Evolutionary conservation across 2,113 vertebrate species (phyloP).

Genomic region (Petromus typicus): DNA sequence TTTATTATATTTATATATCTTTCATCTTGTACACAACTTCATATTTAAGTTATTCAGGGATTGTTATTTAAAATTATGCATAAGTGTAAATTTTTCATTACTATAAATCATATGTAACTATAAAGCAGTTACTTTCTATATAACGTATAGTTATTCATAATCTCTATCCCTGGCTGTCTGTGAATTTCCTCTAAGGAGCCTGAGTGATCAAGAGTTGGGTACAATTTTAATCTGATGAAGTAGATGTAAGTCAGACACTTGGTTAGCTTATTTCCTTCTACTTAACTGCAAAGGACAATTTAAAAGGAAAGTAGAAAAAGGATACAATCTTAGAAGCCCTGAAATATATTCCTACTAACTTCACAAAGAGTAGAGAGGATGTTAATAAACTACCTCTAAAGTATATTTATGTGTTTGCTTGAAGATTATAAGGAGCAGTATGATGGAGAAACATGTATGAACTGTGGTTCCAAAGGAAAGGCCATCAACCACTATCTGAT

Average conservation of each 20-base stretch:
- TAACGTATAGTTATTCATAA: not conserved
- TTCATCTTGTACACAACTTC: not conserved
- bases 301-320: constrained; percentile 36
- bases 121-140: not conserved
- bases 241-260: not conserved
- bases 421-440: not conserved
- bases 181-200: not conserved
- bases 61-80: not conserved
- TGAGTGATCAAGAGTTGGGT: not conserved
- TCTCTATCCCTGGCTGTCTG: not conserved
- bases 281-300: constrained; percentile 48
- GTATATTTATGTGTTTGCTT: constrained; percentile 23
- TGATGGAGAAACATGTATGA: constrained; percentile 41
- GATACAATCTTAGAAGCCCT: not conserved
- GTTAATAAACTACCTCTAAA: constrained; percentile 46
- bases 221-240: constrained; percentile 58
- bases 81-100: not conserved
- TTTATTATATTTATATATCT: not conserved
- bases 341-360: constrained; percentile 14
- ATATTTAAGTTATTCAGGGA: not conserved
- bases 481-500: constrained; percentile 12
- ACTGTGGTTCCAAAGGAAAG: constrained; percentile 25
- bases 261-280: constrained; percentile 50
- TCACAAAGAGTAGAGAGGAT: constrained; percentile 19
- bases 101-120: not conserved